Conservation (phyloP, 1,140 invertebrate genomes). For the Bactericera cockerelli region DNA sequence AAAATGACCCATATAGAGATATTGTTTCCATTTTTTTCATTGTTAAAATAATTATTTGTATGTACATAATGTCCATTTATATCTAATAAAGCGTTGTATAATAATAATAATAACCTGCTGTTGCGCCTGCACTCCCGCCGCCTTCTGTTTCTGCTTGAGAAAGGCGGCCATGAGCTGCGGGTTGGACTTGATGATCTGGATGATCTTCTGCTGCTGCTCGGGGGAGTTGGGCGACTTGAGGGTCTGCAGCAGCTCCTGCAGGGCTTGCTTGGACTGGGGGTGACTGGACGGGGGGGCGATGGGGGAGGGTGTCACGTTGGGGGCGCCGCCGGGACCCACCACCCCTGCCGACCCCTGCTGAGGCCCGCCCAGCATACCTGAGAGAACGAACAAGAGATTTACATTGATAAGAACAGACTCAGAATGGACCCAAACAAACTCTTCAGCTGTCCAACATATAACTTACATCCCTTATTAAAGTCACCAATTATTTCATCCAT, state of each 20-base stretch:
- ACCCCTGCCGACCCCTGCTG: constrained; percentile 21
- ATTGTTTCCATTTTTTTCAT: too few species aligned
- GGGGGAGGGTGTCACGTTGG: neutral
- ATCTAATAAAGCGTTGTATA: too few species aligned
- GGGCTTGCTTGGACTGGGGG: constrained; percentile 40
- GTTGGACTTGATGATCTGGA: constrained; percentile 84
- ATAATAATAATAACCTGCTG: too few species aligned
- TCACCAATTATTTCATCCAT: too few species aligned
- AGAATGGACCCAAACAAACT: too few species aligned
- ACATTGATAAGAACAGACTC: too few species aligned
- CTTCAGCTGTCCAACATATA: too few species aligned
- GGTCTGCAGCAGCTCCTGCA: constrained; percentile 79
- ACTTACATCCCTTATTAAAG: too few species aligned
- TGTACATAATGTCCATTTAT: too few species aligned
- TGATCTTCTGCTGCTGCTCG: constrained; percentile 83
- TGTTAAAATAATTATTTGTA: too few species aligned
- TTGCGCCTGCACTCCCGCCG: constrained; percentile 12
- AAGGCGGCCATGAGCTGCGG: constrained; percentile 93
- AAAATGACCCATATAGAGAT: too few species aligned
- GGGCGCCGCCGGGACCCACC: constrained; percentile 26
- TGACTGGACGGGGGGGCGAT: constrained; percentile 4
- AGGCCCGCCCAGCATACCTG: constrained; percentile 21
- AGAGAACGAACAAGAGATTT: too few species aligned
- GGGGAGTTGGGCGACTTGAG: constrained; percentile 75
- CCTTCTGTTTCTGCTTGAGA: constrained; percentile 74